Base-by-base conservation (phyloP, 2,113 vertebrate species). In the Cynocephalus volans region DNA sequence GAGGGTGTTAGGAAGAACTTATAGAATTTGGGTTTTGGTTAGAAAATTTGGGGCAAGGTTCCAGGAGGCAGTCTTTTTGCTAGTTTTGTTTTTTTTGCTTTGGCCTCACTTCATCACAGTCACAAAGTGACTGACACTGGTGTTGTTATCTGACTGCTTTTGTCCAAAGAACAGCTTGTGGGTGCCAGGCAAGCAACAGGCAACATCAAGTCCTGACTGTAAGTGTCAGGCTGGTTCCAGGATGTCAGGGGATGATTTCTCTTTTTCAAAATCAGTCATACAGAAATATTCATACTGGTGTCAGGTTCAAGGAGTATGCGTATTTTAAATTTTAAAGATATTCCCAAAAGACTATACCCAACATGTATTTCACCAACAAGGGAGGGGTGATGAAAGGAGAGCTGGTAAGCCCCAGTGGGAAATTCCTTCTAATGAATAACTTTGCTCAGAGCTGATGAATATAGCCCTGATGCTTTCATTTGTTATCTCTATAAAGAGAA, bases 271-370 rank as follows among this genome's bases (percentile, higher is more conserved):
- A 81, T 96, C 67, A 95, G 1, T 36, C 10, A 83, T 75, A 41
- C 36, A 80, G 69, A 97, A 90, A 87, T 92, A 90, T 79, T 94
- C 54, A 70, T 48, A 52, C 28, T 75, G 67, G 48, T 87, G 54
- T 84, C 33, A 84, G 81, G 52, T 92, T 95, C 80, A 94, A 96
- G 76, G 26, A 70, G 26, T 54, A 52, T 19, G 17, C 73, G 14
- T 73, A 64, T 81, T 97, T 98, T 58, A 96, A 65, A 93, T n/a
- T 88, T 96, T 88, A 93, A 97, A 94, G 56, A 50, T 50, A 81
- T 93, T 84, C 60, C 70, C 81, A 24, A 67, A 64, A 91, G 70
- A 8, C 72, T 88, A 2, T 81, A 56, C 60, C 75, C 90, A 90
- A 76, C 7, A 41, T 65, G 50, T 21, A 81, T 83, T 54, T 54